Percentiles rank a stretch among this genome's conserved stretches.
phyloP scores from a whole-genome alignment of 2,797 vertebrate species.

The Chiroxiphia lanceolata region DNA sequence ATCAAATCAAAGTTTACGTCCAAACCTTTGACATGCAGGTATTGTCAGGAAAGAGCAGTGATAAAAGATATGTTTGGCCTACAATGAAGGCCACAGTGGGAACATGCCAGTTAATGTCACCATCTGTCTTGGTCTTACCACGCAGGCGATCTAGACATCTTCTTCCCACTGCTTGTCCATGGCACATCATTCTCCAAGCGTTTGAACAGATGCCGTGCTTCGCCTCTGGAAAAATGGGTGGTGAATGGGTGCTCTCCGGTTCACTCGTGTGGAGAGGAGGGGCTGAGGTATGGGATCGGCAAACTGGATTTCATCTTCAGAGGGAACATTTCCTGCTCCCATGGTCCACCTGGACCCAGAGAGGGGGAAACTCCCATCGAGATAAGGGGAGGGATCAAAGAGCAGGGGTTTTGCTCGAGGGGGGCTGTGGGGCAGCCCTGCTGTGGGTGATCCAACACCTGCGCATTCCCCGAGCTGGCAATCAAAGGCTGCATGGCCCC shows the following conservation, averaged over 20 bases:
- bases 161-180: neutral
- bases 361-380: neutral
- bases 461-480: neutral
- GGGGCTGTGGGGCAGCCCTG: neutral
- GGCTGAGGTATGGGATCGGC: neutral
- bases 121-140: fast-evolving
- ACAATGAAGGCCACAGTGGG: fast-evolving
- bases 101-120: neutral
- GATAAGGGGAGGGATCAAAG: constrained; percentile 28
- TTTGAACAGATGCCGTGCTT: neutral
- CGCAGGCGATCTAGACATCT: neutral
- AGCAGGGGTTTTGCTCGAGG: neutral
- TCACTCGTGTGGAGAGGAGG: fast-evolving
- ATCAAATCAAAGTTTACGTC: neutral
- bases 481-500: constrained; percentile 10
- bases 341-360: fast-evolving
- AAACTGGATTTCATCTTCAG: neutral
- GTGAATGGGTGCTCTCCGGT: neutral
- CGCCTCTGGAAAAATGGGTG: neutral
- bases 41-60: neutral
- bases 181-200: neutral
- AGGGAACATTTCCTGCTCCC: neutral
- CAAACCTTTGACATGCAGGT: neutral
- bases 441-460: constrained; percentile 11
- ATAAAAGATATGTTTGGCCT: neutral